Conservation (phyloP, 2,888 invertebrate genomes). For the Orthosia cruda region DNA sequence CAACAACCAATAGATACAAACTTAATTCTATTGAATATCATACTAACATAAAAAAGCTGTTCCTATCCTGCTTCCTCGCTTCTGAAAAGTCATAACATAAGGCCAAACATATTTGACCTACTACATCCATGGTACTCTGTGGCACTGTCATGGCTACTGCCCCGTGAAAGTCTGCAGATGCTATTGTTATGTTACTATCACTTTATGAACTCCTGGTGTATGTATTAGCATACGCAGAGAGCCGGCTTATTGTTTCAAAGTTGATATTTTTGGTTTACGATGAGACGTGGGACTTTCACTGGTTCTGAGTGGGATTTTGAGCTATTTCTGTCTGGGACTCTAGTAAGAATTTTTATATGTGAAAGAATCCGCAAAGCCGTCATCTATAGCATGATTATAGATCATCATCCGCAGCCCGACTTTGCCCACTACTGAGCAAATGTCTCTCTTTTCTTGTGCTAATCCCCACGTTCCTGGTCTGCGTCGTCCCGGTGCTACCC, state of each 20-base stretch:
- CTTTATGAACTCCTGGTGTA: constrained; percentile 43
- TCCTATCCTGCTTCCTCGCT: background rate
- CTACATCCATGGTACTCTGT: constrained; percentile 35
- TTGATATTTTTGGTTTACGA: constrained; percentile 37
- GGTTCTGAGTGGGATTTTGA: background rate
- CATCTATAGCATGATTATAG: background rate
- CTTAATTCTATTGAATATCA: background rate
- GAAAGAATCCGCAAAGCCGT: background rate
- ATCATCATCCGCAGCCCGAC: too few species aligned
- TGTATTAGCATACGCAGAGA: constrained; percentile 55
- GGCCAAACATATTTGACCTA: constrained; percentile 12
- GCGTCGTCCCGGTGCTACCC: background rate
- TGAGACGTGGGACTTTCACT: constrained; percentile 50
- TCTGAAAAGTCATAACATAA: background rate
- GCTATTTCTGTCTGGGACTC: constrained; percentile 20
- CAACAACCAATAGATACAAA: constrained; percentile 3
- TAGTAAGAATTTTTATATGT: background rate
- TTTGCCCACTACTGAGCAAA: too few species aligned
- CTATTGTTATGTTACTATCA: constrained; percentile 61
- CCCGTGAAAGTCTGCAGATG: constrained; percentile 58
- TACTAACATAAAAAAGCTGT: constrained; percentile 30
- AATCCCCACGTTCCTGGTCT: background rate
- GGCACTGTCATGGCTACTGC: constrained; percentile 33
- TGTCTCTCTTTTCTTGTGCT: background rate
- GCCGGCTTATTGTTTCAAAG: constrained; percentile 46